A percentile compares a stretch with the other conserved stretches of the same genome.
Evolutionary conservation across 2,113 vertebrate genomes (phyloP).

Genomic region (Pampusana beccarii): DNA sequence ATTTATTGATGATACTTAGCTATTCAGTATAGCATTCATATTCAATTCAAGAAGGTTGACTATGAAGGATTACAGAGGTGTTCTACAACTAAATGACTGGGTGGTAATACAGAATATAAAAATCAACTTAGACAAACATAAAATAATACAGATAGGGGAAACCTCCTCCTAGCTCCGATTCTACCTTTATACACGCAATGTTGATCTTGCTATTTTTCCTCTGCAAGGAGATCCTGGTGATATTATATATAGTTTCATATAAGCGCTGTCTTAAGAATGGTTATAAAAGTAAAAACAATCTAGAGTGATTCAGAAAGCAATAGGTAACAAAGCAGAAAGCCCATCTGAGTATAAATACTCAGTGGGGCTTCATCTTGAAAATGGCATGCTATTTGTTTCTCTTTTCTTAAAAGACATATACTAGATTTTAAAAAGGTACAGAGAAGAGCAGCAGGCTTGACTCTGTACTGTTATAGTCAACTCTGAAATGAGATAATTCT

Average conservation of each 20-base stretch:
- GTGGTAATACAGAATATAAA: not conserved
- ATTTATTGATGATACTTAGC: not conserved
- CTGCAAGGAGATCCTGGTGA: not conserved
- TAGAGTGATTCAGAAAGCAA: not conserved
- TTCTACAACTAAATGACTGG: not conserved
- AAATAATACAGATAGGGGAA: not conserved
- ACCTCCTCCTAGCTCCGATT: not conserved
- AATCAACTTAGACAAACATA: not conserved
- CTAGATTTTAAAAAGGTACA: not conserved
- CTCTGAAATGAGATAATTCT: not conserved
- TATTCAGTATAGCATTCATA: not conserved
- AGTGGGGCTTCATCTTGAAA: not conserved
- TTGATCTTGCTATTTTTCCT: not conserved
- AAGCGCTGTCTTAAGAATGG: not conserved
- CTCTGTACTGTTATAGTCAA: not conserved
- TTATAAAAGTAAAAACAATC: not conserved
- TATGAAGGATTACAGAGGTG: not conserved
- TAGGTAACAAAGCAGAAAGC: not conserved
- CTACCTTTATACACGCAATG: not conserved
- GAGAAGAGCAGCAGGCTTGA: not conserved
- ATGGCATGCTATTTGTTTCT: not conserved
- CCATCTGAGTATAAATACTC: not conserved
- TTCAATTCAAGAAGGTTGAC: not conserved
- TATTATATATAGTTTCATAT: not conserved
- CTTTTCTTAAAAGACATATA: not conserved